phyloP scores from a whole-genome alignment of 2,113 vertebrate species.

The Gopherus evgoodei region DNA sequence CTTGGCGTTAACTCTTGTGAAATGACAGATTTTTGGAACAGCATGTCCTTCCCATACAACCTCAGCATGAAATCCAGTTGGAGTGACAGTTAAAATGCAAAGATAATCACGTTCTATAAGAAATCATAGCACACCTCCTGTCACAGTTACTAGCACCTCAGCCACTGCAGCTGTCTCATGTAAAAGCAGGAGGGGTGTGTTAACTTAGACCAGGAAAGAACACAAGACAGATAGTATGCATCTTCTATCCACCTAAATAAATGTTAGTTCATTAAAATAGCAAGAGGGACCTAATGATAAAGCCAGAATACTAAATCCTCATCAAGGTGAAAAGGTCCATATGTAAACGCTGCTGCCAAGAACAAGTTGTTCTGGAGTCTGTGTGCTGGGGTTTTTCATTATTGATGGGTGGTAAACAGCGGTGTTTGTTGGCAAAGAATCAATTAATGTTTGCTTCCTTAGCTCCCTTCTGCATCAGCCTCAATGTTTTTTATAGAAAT shows the following conservation, averaged over 20 bases:
- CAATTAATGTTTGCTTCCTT: neutral
- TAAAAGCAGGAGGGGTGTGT: rapidly evolving
- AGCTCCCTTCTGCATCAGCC: neutral
- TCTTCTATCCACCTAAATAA: rapidly evolving
- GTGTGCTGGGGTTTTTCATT: neutral
- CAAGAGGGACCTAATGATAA: rapidly evolving
- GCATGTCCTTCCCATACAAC: neutral
- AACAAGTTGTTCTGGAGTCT: neutral
- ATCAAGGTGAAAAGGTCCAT: neutral
- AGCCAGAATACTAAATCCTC: neutral
- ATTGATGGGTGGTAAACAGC: rapidly evolving
- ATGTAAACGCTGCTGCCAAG: neutral
- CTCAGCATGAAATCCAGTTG: neutral
- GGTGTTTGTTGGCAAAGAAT: neutral
- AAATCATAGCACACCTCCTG: neutral
- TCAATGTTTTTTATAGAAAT: rapidly evolving
- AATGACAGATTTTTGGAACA: neutral
- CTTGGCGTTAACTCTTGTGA: neutral
- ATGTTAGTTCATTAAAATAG: rapidly evolving
- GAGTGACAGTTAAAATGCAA: neutral
- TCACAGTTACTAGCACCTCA: neutral
- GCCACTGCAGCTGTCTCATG: neutral
- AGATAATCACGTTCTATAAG: neutral
- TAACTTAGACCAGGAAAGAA: rapidly evolving
- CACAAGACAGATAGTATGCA: rapidly evolving